Conservation (phyloP, 2,113 vertebrate genomes). For the Oenanthe melanoleuca region DNA sequence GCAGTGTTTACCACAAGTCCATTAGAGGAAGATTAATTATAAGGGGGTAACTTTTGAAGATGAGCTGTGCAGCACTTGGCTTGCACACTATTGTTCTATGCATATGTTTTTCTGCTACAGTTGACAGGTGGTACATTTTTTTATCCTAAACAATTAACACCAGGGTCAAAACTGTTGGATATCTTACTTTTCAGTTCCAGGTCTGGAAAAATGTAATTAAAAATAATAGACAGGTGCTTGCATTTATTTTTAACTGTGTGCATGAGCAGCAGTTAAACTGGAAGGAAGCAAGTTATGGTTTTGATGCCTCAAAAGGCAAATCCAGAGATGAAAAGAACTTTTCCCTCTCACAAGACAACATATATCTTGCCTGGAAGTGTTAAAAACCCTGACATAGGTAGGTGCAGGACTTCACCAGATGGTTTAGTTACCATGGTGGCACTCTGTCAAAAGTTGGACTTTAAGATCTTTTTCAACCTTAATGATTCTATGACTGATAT, state of each 20-base stretch:
- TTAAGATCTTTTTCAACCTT: not conserved
- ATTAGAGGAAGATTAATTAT: conserved; percentile 7
- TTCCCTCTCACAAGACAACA: not conserved
- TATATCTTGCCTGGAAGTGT: not conserved
- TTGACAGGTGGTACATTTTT: conserved; percentile 4
- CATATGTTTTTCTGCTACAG: conserved; percentile 13
- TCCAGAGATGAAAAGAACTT: not conserved
- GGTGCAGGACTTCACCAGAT: not conserved
- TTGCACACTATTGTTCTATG: not conserved
- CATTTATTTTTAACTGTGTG: not conserved
- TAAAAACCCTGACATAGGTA: accelerated
- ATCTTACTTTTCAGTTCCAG: conserved; percentile 11
- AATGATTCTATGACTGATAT: not conserved
- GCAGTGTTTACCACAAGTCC: not conserved
- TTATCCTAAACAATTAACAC: conserved; percentile 35
- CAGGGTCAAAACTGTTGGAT: not conserved
- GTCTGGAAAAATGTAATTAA: conserved; percentile 16
- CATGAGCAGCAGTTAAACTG: not conserved
- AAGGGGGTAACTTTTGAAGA: not conserved
- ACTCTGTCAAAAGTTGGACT: not conserved
- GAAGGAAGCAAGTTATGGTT: not conserved
- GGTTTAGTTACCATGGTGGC: not conserved
- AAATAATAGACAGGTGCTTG: not conserved
- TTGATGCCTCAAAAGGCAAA: not conserved
- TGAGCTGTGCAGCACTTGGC: not conserved